Evolutionary conservation across 30 jellyfish, hydroid and myxozoan genomes (phyloP).

Genomic region (Pelagia noctiluca): DNA sequence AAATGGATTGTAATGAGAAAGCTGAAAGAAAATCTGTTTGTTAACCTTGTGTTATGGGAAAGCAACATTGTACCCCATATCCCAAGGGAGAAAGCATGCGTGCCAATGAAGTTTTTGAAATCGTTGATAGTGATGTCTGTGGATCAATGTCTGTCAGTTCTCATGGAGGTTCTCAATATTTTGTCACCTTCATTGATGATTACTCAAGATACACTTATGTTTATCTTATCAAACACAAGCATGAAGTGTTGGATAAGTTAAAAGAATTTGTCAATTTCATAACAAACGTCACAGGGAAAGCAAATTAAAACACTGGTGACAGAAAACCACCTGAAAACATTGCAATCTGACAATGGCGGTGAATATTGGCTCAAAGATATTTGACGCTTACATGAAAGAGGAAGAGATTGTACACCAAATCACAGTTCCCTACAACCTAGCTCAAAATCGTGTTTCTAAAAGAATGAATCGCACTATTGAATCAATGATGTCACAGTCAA

Average conservation of each 20-base stretch:
- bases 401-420: not conserved
- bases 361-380: not conserved
- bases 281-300: not conserved
- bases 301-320: no score
- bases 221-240: not conserved
- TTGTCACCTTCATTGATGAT: conserved; percentile 39
- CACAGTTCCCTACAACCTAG: not conserved
- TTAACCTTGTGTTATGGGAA: conserved; percentile 30
- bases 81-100: not conserved
- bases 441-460: not conserved
- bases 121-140: conserved; percentile 41
- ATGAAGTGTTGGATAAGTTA: conserved; percentile 6
- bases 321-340: not conserved
- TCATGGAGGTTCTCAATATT: conserved; percentile 28
- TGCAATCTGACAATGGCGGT: conserved; percentile 4
- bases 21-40: not conserved
- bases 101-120: not conserved
- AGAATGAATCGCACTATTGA: not conserved
- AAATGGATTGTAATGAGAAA: not conserved
- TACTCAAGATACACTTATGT: conserved; percentile 8
- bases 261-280: not conserved
- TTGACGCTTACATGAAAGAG: not conserved
- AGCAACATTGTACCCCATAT: conserved; percentile 1
- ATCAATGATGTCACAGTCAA: conserved; percentile 3
- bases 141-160: conserved; percentile 24